Base-by-base conservation (phyloP, 2,113 vertebrate species). In the Capreolus pygargus region DNA sequence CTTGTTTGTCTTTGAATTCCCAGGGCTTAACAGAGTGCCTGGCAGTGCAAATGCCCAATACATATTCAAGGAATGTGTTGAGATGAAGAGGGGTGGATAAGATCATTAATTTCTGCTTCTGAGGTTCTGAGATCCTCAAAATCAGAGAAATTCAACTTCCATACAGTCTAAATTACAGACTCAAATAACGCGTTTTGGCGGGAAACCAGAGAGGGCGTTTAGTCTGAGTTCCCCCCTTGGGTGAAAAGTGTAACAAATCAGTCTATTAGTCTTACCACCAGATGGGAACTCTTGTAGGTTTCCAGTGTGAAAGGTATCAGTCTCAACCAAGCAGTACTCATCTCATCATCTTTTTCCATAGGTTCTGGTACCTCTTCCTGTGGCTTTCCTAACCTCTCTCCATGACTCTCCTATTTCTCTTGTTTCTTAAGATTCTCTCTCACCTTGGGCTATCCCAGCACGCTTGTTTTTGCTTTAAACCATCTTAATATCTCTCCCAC, bases 81-180 rank as follows among this genome's bases (percentile, higher is more conserved):
- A 86, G 61, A 83, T 86, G 86, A 86, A 45, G 47, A 76, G 9
- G 1, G 4, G 55, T 86, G 28, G 23, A 60, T 86, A 88, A 92
- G 36, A 70, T 93, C 19, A 57, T 86, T 89, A 36, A 86, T 89
- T 93, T 97, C 47, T 52, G 50, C 25, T 52, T 95, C 55, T 61
- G 52, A 96, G 70, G 5, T n/a, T 91, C 33, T 60, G 60, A 85
- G 39, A 93, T 47, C 57, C 30, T 96, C 45, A 85, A 92, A 39
- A 92, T 36, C 52, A 89, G 60, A 93, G 87, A 92, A 95, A 84
- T 81, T 95, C 39, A 96, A n/a, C 28, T 74, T n/a, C 61, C 39
- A 70, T 27, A 54, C 33, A 70, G 25, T 85, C 95, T 87, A 91
- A 96, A 57, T 81, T 17, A 61, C 47, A 27, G 74, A 23, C 61